Conservation (phyloP, 2,888 invertebrate species). For the Ischnus inquisitorius region DNA sequence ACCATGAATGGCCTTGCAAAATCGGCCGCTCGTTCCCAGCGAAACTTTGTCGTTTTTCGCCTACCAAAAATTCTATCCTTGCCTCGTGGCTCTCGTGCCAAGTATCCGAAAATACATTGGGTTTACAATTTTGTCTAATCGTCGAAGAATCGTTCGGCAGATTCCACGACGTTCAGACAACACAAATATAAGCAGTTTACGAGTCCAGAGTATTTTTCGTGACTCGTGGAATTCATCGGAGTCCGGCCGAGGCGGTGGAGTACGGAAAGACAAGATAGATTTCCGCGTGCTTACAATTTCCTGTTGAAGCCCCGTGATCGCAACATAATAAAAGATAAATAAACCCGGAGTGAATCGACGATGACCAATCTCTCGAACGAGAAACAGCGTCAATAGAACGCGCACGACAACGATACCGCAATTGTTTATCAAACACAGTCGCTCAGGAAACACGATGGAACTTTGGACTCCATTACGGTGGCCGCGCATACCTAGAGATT, state of each 20-base stretch:
- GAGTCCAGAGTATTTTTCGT: background rate
- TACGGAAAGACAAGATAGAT: background rate
- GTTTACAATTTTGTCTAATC: constrained; percentile 37
- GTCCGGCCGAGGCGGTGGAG: background rate
- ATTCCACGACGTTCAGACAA: background rate
- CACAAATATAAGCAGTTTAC: background rate
- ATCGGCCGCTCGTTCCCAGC: background rate
- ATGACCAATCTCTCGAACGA: constrained; percentile 10
- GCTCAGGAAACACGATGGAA: constrained; percentile 31
- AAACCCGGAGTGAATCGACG: background rate
- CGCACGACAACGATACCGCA: background rate
- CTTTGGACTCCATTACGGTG: constrained; percentile 1
- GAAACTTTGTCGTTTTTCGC: background rate
- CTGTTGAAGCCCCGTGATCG: background rate
- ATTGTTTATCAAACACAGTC: constrained; percentile 36
- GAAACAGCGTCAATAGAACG: background rate
- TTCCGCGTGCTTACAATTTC: constrained; percentile 14
- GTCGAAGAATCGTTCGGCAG: constrained; percentile 11
- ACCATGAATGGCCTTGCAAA: constrained; percentile 37
- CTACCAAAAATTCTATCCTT: background rate
- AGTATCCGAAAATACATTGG: constrained; percentile 32
- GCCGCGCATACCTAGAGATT: background rate
- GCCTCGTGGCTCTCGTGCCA: constrained; percentile 28
- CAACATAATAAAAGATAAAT: background rate
- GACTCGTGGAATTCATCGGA: background rate